Base-by-base conservation (phyloP, 2,888 invertebrate genomes). In the Caenorhabditis panamensis region DNA sequence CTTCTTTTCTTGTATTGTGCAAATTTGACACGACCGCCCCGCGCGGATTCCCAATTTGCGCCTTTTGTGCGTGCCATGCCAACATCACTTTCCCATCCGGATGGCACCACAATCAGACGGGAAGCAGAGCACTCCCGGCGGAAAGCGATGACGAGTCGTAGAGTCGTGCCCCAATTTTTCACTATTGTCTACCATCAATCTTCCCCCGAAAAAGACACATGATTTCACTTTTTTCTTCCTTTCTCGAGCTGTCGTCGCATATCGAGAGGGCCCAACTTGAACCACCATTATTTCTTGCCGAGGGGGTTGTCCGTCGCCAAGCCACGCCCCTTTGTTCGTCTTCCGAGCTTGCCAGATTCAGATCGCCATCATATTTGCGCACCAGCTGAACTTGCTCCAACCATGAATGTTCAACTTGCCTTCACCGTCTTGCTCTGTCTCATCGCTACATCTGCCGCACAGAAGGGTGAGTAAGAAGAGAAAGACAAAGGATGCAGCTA, bases 41-140 rank as follows among this genome's bases (percentile, higher is more conserved):
- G 51, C 59, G 58, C 64, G 64, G 58, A n/a, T 64, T 22, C 44
- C 68, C 81, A 81, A 81, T 81, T 81, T 81, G 81, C 58, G 76
- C 64, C 81, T 81, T 77, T 81, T 81, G 81, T 81, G 81, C 81
- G 81, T 81, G 81, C 54, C 66, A 72, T 67, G 62, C 67, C 49
- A 81, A 63, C 81, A 81, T 81, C 71, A 79, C 80, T 64, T 69
- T 69, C 51, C 59, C 69, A 61, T 76, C 76, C 67, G 68, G 76
- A 67, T 59, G 49, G 31, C 66, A 66, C 59, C 53, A 76, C 62
- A 76, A 76, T 68, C 76, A 76, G 51, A 31, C 51, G 31, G 44
- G 37, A 62, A 41, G 71, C 59, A 75, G 53, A 67, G 16, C 37
- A 44, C 24, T 41, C 53, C 44, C 73, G 67, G 16, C 67, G 67